Conservation (phyloP, 2,888 invertebrate species). For the Notodonta dromedarius region DNA sequence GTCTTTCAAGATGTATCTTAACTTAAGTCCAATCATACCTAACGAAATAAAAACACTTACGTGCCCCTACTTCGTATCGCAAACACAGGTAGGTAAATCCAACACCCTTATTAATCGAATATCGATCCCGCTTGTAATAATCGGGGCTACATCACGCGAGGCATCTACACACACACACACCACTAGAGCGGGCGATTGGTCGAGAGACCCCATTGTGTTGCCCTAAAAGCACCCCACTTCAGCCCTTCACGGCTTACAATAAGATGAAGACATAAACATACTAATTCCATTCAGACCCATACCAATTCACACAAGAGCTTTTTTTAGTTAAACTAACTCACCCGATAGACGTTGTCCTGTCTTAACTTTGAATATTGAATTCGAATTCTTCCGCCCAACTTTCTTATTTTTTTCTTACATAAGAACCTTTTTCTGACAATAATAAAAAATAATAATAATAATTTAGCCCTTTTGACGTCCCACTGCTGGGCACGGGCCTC, state of each 20-base stretch:
- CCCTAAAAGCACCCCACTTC: conserved; percentile 2
- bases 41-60: no score
- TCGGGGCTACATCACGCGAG: conserved; percentile 1
- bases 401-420: no score
- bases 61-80: background rate
- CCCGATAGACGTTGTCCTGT: no score
- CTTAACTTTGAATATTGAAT: no score
- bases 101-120: conserved; percentile 3
- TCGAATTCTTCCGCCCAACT: no score
- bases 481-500: no score
- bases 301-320: background rate
- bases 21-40: no score
- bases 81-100: background rate
- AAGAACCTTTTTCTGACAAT: no score
- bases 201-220: conserved; percentile 1
- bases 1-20: no score
- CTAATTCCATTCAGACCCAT: background rate
- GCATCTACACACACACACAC: background rate
- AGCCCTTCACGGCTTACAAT: background rate
- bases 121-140: background rate
- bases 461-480: no score
- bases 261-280: background rate
- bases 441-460: no score
- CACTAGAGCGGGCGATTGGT: background rate
- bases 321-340: no score